phyloP scores from a whole-genome alignment of 2,888 invertebrate species.

The Sarcophaga caerulescens region DNA sequence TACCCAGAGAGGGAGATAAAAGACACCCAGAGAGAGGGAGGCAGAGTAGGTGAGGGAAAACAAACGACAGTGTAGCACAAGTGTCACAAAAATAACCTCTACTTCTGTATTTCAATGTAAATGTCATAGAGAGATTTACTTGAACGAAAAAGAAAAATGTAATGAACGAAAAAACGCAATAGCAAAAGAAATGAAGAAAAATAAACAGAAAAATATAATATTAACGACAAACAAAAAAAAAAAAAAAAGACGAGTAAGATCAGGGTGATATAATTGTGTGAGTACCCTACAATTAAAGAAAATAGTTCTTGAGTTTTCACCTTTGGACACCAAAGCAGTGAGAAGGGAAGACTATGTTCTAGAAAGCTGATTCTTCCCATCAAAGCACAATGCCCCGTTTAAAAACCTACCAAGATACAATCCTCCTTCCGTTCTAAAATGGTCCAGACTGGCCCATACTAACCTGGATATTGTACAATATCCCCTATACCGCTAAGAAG shows the following conservation, averaged over 20 bases:
- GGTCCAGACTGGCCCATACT: no score
- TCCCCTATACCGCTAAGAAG: no score
- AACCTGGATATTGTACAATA: no score
- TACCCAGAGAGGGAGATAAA: slow-evolving; percentile 19
- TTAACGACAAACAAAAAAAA: neutral
- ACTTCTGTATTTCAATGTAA: slow-evolving; percentile 55
- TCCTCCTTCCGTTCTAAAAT: no score
- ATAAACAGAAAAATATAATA: neutral
- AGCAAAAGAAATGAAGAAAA: slow-evolving; percentile 16
- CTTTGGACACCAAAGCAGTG: neutral
- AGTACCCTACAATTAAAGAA: neutral
- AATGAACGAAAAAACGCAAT: neutral
- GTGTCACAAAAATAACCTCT: slow-evolving; percentile 47
- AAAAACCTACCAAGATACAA: no score
- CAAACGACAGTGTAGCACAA: neutral
- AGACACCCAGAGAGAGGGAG: neutral
- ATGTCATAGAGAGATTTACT: slow-evolving; percentile 35
- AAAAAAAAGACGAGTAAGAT: neutral
- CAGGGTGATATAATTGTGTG: neutral
- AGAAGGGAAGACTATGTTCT: no score
- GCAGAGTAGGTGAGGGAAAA: neutral
- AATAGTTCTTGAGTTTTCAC: neutral
- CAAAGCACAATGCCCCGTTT: no score
- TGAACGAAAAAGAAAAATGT: neutral
- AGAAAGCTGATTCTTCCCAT: no score